Evolutionary conservation across 2,797 vertebrate genomes (phyloP).

Genomic region (Rhabdophis nuchalis): DNA sequence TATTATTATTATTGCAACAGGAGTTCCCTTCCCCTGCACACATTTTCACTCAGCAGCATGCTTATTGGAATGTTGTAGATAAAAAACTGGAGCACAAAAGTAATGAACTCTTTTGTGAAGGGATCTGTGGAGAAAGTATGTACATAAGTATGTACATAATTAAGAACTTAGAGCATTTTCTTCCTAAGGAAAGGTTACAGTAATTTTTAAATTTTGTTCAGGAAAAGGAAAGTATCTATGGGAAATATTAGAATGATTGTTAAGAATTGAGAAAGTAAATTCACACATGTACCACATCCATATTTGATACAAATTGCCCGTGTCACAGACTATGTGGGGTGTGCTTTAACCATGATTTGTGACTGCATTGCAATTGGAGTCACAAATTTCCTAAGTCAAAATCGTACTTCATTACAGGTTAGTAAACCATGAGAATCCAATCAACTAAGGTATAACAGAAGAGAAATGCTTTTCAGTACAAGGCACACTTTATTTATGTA

Average conservation of each 20-base stretch:
- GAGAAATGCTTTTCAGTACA: background rate
- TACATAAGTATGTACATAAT: conserved; percentile 47
- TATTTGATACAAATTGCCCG: background rate
- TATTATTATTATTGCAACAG: conserved; percentile 45
- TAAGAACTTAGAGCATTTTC: background rate
- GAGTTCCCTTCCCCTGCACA: conserved; percentile 30
- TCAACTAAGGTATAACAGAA: background rate
- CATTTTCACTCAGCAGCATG: conserved; percentile 29
- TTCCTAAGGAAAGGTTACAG: background rate
- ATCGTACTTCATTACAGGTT: background rate
- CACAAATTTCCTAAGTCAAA: background rate
- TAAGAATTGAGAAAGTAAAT: background rate
- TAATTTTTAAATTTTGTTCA: background rate
- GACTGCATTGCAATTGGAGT: background rate
- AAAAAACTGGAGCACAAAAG: conserved; percentile 36
- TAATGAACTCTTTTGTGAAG: conserved; percentile 60
- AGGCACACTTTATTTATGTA: background rate
- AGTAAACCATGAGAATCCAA: background rate
- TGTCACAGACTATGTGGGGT: background rate
- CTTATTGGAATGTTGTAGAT: conserved; percentile 54
- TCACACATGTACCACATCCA: background rate
- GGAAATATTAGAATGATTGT: background rate
- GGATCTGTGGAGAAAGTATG: conserved; percentile 56
- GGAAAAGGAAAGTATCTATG: background rate
- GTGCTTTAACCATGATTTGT: background rate